These are phyloP conservation scores for Rhagonycha fulva DNA, from an alignment of 2,888 invertebrate genomes.

Conservation along the genomic window DNA sequence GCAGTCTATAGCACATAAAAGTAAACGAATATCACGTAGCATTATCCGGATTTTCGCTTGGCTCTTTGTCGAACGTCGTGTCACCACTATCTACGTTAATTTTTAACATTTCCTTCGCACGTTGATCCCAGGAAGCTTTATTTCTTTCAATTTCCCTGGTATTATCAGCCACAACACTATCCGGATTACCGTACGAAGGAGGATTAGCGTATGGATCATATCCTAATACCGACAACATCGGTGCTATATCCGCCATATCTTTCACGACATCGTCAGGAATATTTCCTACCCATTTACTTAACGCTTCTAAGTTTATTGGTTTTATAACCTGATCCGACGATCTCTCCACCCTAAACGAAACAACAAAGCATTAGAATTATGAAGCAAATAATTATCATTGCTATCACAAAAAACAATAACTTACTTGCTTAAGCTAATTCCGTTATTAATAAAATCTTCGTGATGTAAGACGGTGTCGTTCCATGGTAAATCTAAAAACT, in stretches of 20 bases:
- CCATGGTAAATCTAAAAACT: slow-evolving; percentile 93
- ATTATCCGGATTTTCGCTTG: slow-evolving; percentile 49
- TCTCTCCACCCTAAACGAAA: slow-evolving; percentile 82
- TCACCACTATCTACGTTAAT: slow-evolving; percentile 36
- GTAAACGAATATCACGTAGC: slow-evolving; percentile 46
- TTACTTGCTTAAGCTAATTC: slow-evolving; percentile 93
- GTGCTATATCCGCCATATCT: slow-evolving; percentile 92
- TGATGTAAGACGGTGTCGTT: slow-evolving; percentile 95
- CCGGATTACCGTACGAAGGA: slow-evolving; percentile 89
- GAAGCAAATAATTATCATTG: neutral
- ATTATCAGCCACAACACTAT: slow-evolving; percentile 73
- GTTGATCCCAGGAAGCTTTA: slow-evolving; percentile 52
- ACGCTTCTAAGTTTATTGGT: slow-evolving; percentile 94
- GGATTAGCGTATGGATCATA: slow-evolving; percentile 98
- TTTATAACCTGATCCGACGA: slow-evolving; percentile 99
- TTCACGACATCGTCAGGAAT: slow-evolving; percentile 89
- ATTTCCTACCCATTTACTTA: slow-evolving; percentile 89
- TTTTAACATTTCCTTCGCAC: slow-evolving; percentile 54
- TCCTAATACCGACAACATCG: slow-evolving; percentile 89
- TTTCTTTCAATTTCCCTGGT: slow-evolving; percentile 51
- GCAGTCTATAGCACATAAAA: slow-evolving; percentile 39
- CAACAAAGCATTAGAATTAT: slow-evolving; percentile 20
- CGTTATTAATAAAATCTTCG: slow-evolving; percentile 96
- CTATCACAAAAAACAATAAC: slow-evolving; percentile 42
- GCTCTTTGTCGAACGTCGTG: slow-evolving; percentile 47